Conservation (phyloP, 2,113 vertebrate genomes). For the Eptesicus fuscus region DNA sequence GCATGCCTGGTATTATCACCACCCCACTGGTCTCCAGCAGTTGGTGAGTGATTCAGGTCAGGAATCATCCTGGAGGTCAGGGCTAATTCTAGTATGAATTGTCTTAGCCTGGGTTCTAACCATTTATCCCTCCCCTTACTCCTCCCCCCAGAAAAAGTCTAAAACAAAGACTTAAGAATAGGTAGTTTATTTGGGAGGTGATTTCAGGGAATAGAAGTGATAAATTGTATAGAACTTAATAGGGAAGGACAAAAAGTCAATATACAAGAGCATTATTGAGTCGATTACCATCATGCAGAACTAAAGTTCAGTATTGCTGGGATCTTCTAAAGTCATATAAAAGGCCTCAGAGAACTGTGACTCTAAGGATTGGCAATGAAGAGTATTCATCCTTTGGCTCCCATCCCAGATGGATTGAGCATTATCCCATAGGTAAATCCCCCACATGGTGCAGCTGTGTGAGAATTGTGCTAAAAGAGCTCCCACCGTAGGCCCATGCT, state of each 20-base stretch:
- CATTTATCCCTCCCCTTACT: accelerated
- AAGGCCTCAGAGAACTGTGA: background rate
- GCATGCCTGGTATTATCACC: background rate
- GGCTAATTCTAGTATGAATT: background rate
- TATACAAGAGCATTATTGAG: background rate
- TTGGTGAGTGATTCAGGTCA: background rate
- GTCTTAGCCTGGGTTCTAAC: background rate
- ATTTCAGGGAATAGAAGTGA: background rate
- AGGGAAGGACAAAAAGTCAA: background rate
- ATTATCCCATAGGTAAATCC: background rate
- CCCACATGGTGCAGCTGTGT: background rate
- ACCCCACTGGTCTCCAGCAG: background rate
- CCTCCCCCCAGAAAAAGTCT: background rate
- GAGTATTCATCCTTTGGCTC: background rate
- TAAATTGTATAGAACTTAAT: background rate
- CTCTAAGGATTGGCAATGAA: background rate
- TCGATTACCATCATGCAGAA: background rate
- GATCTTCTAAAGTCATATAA: background rate
- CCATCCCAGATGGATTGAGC: background rate
- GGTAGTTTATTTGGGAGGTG: background rate
- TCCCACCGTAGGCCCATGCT: background rate
- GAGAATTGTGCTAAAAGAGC: background rate
- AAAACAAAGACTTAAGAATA: background rate
- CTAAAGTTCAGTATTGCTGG: background rate
- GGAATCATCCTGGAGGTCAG: background rate